Evolutionary conservation across 2,888 invertebrate species (phyloP), one percentile per base, ranked within the genome.

Genomic region (Ectemnius continuus): DNA sequence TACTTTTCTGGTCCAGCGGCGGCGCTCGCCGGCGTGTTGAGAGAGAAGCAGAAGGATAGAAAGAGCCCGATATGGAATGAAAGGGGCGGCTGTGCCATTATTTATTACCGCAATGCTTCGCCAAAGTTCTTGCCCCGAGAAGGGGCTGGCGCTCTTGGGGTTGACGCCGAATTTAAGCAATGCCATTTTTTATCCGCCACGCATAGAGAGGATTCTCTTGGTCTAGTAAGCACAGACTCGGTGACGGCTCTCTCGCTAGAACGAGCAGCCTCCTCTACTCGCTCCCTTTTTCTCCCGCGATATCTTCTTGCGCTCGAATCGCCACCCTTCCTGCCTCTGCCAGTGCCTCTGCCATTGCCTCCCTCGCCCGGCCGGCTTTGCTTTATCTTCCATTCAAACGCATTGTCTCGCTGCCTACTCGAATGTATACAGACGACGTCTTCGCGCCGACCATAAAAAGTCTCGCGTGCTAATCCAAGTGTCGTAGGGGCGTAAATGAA

Each of bases 61-160:
- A 11, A 36, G 36, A 16, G 14, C 8, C 5, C 14, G 13, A 52
- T 70, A 48, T 72, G 64, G 79, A 64, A 78, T 79, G 73, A 78
- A 70, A 67, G 76, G 84, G 84, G 83, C 81, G 83, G 75, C 73
- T 61, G 62, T 66, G 79, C 73, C 82, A 84, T 87, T 87, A 87
- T 85, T 87, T 86, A 87, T 86, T 81, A 79, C 84, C 82, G 79
- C 80, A 80, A 84, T 81, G 82, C 82, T 79, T 77, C 78, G 78
- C 81, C 85, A 77, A 80, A 81, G 78, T 85, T 82, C 79, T 82
- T 79, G 36, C 36, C 36, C 77, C 78, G 79, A 80, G 67, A 68
- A 67, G 71, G 75, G 36, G 66, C 23, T 13, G 13, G 48, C 20
- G 20, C 79, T 76, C 68, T 80, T 65, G 79, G 77, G 81, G 84